Evolutionary conservation across 1,140 invertebrate genomes (phyloP).

Genomic region (Drosophila mojavensis): DNA sequence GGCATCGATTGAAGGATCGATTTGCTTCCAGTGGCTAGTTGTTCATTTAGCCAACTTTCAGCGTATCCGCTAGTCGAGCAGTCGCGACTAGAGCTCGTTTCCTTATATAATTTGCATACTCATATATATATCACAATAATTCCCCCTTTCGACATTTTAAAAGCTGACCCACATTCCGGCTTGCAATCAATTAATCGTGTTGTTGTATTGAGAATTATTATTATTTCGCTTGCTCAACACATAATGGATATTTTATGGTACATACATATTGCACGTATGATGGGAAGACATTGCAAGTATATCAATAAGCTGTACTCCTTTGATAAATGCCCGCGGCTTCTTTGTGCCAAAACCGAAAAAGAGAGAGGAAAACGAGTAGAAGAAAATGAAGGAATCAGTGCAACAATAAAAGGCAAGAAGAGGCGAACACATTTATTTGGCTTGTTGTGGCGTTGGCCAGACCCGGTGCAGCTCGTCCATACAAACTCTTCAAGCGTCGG

Average conservation of each 20-base stretch:
- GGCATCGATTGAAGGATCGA: too few relatives aligned
- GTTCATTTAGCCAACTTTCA: too few relatives aligned
- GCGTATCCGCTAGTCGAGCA: too few relatives aligned
- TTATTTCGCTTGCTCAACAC: constrained; percentile 5
- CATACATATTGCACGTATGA: constrained; percentile 2
- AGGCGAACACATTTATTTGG: constrained; percentile 73
- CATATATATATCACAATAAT: too few relatives aligned
- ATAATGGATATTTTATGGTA: constrained; percentile 11
- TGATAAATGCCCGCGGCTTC: constrained; percentile 65
- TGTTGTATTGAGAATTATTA: too few relatives aligned
- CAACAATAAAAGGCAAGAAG: constrained; percentile 35
- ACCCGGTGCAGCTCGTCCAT: not conserved
- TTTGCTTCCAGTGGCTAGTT: too few relatives aligned
- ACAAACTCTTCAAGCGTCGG: not conserved
- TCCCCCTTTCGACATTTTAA: too few relatives aligned
- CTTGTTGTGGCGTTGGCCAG: constrained; percentile 64
- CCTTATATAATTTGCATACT: too few relatives aligned
- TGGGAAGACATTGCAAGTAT: constrained; percentile 57
- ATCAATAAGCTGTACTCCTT: constrained; percentile 65
- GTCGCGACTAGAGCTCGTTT: too few relatives aligned
- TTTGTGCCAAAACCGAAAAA: constrained; percentile 50
- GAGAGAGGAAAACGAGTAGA: not conserved
- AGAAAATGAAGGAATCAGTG: not conserved
- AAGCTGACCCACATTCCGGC: too few relatives aligned
- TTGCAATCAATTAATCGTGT: too few relatives aligned